These are phyloP conservation scores for Seriola quinqueradiata DNA, from an alignment of 2,113 vertebrate species.

Conservation along the genomic window DNA sequence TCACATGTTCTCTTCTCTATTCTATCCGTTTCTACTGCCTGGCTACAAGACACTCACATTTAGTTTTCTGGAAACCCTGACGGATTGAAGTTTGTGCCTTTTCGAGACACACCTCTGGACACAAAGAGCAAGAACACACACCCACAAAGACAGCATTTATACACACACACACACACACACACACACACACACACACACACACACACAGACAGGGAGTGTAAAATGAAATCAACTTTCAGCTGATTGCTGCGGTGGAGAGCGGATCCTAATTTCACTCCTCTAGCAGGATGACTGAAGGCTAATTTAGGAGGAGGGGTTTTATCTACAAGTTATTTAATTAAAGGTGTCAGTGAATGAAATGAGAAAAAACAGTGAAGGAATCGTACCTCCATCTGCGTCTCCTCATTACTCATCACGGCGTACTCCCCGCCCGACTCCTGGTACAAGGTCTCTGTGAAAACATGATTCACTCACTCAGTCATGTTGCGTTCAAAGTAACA, in stretches of 20 bases:
- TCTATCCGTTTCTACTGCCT: too few species aligned
- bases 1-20: too few species aligned
- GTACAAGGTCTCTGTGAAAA: slow-evolving; percentile 85
- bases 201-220: too few species aligned
- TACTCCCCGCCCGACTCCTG: slow-evolving; percentile 87
- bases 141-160: too few species aligned
- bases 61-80: too few species aligned
- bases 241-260: neutral
- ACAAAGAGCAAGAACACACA: too few species aligned
- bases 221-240: neutral
- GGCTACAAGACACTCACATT: too few species aligned
- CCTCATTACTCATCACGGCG: slow-evolving; percentile 78
- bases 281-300: slow-evolving; percentile 15
- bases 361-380: slow-evolving; percentile 7
- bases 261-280: slow-evolving; percentile 16
- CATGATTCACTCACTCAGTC: slow-evolving; percentile 4
- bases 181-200: too few species aligned
- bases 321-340: slow-evolving; percentile 36
- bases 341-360: slow-evolving; percentile 7
- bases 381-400: slow-evolving; percentile 87
- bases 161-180: too few species aligned
- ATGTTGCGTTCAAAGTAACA: too few species aligned
- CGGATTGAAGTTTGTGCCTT: too few species aligned
- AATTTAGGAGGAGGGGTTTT: slow-evolving; percentile 17
- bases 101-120: too few species aligned